These are phyloP conservation scores for Anthopleura xanthogrammica DNA, from an alignment of 92 coral and sea anemone species.

Conservation along the genomic window DNA sequence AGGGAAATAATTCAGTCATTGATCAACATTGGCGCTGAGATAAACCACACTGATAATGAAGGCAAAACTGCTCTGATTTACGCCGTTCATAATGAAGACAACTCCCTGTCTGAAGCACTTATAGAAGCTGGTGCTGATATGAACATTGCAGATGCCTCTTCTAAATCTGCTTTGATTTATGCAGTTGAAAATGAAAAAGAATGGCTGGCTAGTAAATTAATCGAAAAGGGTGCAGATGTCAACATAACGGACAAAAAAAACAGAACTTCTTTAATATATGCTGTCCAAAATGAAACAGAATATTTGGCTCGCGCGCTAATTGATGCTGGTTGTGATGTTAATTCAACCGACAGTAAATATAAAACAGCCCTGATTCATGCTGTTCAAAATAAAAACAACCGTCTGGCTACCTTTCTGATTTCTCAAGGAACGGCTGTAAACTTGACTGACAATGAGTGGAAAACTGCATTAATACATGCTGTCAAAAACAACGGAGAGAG, in stretches of 20 bases:
- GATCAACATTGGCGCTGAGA: conserved; percentile 2
- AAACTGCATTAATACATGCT: conserved; percentile 15
- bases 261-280: conserved; percentile 12
- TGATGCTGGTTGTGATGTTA: conserved; percentile 4
- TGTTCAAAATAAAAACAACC: background rate
- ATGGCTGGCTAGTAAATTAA: background rate
- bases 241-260: background rate
- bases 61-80: conserved; percentile 12
- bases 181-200: conserved; percentile 3
- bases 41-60: background rate
- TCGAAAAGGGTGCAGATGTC: conserved; percentile 22
- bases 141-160: background rate
- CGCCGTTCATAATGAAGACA: background rate
- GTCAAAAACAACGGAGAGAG: background rate
- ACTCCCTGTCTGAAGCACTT: background rate
- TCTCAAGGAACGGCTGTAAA: background rate
- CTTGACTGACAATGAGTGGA: background rate
- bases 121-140: conserved; percentile 15
- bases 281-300: background rate
- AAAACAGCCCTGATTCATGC: conserved; percentile 1
- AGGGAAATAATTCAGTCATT: background rate
- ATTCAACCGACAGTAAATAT: background rate
- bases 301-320: background rate
- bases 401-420: background rate
- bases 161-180: conserved; percentile 8